A percentile compares a stretch with the other conserved stretches of the same genome.
phyloP scores from a whole-genome alignment of 2,888 invertebrate genomes.

The Galerucella calmariensis region DNA sequence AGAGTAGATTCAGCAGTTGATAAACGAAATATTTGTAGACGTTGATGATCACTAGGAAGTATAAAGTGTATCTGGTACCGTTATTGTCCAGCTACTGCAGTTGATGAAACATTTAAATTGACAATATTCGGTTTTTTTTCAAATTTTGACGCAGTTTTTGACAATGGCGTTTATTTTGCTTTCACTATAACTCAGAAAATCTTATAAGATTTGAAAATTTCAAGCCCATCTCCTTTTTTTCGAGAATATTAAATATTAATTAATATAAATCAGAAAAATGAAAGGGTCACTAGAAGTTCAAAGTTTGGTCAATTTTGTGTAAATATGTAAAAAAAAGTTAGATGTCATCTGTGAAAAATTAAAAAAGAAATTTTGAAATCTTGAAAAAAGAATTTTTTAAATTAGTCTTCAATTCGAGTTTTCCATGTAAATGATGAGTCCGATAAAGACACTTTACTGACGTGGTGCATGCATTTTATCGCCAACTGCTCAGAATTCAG shows the following conservation, averaged over 20 bases:
- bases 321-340: conserved; percentile 38
- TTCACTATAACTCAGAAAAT: neutral
- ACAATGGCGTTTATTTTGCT: neutral
- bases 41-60: too few relatives aligned
- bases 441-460: neutral
- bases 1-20: too few relatives aligned
- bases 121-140: too few relatives aligned
- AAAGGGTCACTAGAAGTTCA: neutral
- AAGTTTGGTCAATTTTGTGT: conserved; percentile 27
- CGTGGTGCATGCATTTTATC: too few relatives aligned
- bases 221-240: neutral
- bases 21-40: too few relatives aligned
- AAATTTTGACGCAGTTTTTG: too few relatives aligned
- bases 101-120: too few relatives aligned
- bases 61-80: too few relatives aligned
- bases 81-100: too few relatives aligned
- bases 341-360: conserved; percentile 42
- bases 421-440: neutral
- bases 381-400: conserved; percentile 2
- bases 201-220: neutral
- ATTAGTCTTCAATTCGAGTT: neutral
- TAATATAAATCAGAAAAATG: neutral
- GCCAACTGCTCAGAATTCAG: too few relatives aligned
- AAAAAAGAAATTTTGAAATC: conserved; percentile 21
- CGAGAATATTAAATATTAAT: neutral